Evolutionary conservation across 2,888 invertebrate genomes (phyloP), one percentile per base, ranked within the genome.

Genomic region (Orgyia antiqua): DNA sequence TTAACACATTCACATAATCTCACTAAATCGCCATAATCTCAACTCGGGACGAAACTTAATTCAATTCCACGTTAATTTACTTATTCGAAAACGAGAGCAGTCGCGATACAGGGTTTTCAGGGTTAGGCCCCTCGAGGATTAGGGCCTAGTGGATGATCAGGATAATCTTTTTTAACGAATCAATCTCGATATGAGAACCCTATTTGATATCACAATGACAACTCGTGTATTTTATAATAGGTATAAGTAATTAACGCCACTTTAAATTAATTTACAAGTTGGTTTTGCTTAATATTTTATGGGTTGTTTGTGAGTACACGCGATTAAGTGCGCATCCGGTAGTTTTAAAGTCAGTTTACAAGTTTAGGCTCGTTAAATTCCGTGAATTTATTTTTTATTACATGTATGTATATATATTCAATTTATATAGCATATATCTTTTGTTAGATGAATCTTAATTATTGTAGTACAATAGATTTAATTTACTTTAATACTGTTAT

Each of bases 1-100:
- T 79, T 73, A 80, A 82, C 83, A 80, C 79, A 78, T 77, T 74
- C 70, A 66, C 72, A 74, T 84, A 82, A 83, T 83, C 80, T 78
- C 68, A 67, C 72, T 70, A 68, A 79, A 80, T 75, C 78, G 73
- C 68, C 62, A 68, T 79, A 79, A 82, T 80, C 82, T 75, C 66
- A 62, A 67, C 65, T 68, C 55, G 72, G 70, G 71, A 68, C 70
- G 66, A 66, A 72, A 77, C 70, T 74, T 74, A 76, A 83, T 80
- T 83, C 74, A 73, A 80, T 78, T 77, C 68, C 62, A 74, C 73
- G 69, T 79, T 79, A 79, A 82, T 77, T 80, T 74, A 78, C 72
- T 80, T 75, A 80, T 78, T 77, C 71, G 74, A 73, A 75, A 77
- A 71, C 61, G 73, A 74, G 73, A 68, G 63, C 62, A 63, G 58